Percentiles rank a stretch among this genome's conserved stretches.
Evolutionary conservation across 1,140 invertebrate genomes (phyloP).

Genomic region (Protaetia brevitarsis): DNA sequence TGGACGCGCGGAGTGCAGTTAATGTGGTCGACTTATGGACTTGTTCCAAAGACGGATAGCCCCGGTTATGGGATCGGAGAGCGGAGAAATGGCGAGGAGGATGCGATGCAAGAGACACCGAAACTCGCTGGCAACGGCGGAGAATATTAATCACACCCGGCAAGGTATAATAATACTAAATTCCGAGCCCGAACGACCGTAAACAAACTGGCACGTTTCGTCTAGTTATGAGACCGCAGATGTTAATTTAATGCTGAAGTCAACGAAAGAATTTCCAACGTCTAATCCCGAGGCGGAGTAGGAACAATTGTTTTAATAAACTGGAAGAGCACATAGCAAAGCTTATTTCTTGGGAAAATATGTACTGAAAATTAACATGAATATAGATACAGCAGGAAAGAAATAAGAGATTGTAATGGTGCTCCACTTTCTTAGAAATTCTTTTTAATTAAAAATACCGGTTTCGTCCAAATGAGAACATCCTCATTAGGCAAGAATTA

Average conservation of each 20-base stretch:
- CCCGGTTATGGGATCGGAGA: neutral
- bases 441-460: too few relatives aligned
- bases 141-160: conserved; percentile 15
- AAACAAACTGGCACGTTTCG: neutral
- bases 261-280: too few relatives aligned
- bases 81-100: neutral
- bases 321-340: too few relatives aligned
- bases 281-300: too few relatives aligned
- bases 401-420: too few relatives aligned
- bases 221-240: neutral
- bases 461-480: too few relatives aligned
- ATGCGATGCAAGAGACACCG: neutral
- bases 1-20: neutral
- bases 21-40: conserved; percentile 9
- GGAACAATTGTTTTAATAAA: too few relatives aligned
- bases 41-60: conserved; percentile 8
- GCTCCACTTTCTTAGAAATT: too few relatives aligned
- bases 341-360: too few relatives aligned
- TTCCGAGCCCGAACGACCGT: neutral
- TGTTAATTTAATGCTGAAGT: conserved; percentile 3
- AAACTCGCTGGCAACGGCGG: neutral
- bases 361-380: too few relatives aligned
- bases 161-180: conserved; percentile 12
- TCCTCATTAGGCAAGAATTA: too few relatives aligned
- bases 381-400: too few relatives aligned